These are phyloP conservation scores for Babyrousa celebensis DNA, from an alignment of 2,797 vertebrate genomes.

Conservation along the genomic window DNA sequence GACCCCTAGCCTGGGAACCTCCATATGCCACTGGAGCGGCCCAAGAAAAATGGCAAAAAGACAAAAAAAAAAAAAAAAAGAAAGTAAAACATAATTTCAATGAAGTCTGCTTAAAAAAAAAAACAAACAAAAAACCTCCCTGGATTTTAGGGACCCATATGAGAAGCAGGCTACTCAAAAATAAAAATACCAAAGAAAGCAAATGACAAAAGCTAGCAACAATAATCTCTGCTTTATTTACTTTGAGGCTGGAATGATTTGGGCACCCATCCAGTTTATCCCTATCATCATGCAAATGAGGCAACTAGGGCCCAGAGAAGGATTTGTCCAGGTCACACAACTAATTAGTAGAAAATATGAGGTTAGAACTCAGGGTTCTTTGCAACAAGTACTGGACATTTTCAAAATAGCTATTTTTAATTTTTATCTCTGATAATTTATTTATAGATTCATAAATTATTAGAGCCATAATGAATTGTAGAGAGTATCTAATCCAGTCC, in stretches of 20 bases:
- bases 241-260: conserved; percentile 3
- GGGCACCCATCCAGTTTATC: neutral
- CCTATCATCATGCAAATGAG: neutral
- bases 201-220: neutral
- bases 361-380: conserved; percentile 9
- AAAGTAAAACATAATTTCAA: neutral
- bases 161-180: neutral
- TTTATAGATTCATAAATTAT: neutral
- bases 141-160: neutral
- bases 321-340: neutral
- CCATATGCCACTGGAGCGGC: too few relatives aligned
- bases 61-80: too few relatives aligned
- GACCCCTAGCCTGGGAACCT: too few relatives aligned
- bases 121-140: neutral
- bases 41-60: too few relatives aligned
- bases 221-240: neutral
- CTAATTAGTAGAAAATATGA: neutral
- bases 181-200: neutral
- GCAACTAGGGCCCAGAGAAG: neutral
- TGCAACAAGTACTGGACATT: neutral
- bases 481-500: neutral
- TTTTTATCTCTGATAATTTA: neutral
- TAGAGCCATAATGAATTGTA: neutral
- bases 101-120: neutral
- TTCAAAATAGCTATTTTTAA: neutral